phyloP scores from a whole-genome alignment of 2,888 invertebrate species.

The Mythimna lalbum region DNA sequence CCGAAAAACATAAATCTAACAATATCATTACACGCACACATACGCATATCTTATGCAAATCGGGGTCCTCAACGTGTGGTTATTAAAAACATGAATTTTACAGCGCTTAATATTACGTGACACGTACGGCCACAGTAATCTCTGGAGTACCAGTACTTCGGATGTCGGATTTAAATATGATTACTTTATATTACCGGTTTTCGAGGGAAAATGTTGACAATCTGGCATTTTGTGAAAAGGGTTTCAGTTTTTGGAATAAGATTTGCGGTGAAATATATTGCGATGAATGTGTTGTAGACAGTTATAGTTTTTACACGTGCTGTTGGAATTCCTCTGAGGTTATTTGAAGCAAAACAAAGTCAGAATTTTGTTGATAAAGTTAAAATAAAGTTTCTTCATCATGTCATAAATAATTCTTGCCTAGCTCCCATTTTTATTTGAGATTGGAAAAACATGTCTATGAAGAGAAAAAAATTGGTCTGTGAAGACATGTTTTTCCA shows the following conservation, averaged over 20 bases:
- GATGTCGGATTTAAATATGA: conserved; percentile 70
- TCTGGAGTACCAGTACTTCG: conserved; percentile 62
- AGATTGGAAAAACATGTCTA: too few relatives aligned
- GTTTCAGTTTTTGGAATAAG: conserved; percentile 27
- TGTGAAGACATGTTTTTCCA: too few relatives aligned
- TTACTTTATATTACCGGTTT: conserved; percentile 67
- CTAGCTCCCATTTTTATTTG: too few relatives aligned
- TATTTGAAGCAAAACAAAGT: background rate
- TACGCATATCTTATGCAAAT: conserved; percentile 62
- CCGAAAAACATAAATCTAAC: conserved; percentile 36
- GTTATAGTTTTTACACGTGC: background rate
- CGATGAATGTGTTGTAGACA: conserved; percentile 9
- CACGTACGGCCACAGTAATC: conserved; percentile 66
- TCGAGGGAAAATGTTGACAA: conserved; percentile 57
- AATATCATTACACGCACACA: conserved; percentile 31
- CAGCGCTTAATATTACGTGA: conserved; percentile 64
- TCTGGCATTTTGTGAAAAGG: conserved; percentile 51
- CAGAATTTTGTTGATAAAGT: background rate
- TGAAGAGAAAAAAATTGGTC: too few relatives aligned
- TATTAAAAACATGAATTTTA: conserved; percentile 69
- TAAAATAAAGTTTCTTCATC: too few relatives aligned
- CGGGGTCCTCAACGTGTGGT: conserved; percentile 49
- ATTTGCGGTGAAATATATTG: conserved; percentile 18
- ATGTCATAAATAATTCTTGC: too few relatives aligned
- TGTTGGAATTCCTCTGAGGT: background rate